Base-by-base conservation (phyloP, 1,140 invertebrate species). In the Drosophila baimaii region DNA sequence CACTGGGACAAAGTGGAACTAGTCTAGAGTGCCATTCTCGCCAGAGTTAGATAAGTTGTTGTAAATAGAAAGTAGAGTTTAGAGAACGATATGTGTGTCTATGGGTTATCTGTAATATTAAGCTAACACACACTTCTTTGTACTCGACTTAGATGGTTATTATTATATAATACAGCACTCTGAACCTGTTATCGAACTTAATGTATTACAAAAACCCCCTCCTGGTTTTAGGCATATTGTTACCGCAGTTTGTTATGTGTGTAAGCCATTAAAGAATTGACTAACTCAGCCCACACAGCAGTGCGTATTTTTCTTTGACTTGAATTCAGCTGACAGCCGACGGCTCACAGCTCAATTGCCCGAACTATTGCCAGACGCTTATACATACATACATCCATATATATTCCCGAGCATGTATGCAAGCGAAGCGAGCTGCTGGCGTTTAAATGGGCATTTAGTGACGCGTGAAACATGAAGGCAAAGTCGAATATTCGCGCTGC, bases 401-500 rank as follows among this genome's bases (percentile, higher is more conserved):
- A 64, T 44, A 21, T 29, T 23, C 5, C 52, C 23, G 8, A 23
- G 51, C 7, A n/a, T 41, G 61, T 41, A 59, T 37, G 64, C 35
- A 52, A 29, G 19, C 29, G 29, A 27, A 35, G 21, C 46, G 27
- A 21, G 55, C 76, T 62, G 49, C 51, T 43, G 81, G 80, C 80
- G 55, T 43, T 76, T 83, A 66, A 85, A 77, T 85, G 57, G 70
- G 39, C 49, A 62, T 66, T 59, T 77, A 63, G 55, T 80, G 63
- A 77, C 47, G 81, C 63, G 68, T 63, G 71, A 83, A 77, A 77
- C 65, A 64, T 62, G 81, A 72, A 84, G 84, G 69, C 63, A 74
- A 64, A 81, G 59, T 64, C 61, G 68, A 76, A 75, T 70, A 74
- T 81, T 74, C 61, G 59, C 63, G 73, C 13, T 52, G 64, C 49